Conservation (phyloP, 2,113 vertebrate genomes). For the Perccottus glenii region DNA sequence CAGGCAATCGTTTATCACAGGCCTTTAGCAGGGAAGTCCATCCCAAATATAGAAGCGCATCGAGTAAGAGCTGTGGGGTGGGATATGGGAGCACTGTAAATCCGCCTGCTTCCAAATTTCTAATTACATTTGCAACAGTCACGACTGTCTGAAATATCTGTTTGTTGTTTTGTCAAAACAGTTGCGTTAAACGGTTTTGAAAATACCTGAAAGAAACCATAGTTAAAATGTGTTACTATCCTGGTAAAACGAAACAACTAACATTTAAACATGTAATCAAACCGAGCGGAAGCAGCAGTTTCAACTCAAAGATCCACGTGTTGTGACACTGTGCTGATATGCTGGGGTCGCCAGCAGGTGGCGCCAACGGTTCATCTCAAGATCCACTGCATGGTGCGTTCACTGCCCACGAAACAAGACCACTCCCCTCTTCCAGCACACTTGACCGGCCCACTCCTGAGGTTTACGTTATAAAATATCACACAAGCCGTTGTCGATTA, state of each 20-base stretch:
- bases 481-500: constrained; percentile 1
- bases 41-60: constrained; percentile 17
- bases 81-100: constrained; percentile 66
- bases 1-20: constrained; percentile 14
- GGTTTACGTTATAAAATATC: constrained; percentile 5
- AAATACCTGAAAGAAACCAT: no score
- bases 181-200: background rate
- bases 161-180: constrained; percentile 80
- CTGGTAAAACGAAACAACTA: background rate
- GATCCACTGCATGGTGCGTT: constrained; percentile 25
- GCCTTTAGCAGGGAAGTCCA: background rate
- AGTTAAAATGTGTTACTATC: no score
- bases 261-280: background rate
- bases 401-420: constrained; percentile 9
- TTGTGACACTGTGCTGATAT: constrained; percentile 14
- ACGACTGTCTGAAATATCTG: constrained; percentile 86
- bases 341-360: constrained; percentile 82
- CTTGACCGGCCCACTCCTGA: constrained; percentile 3
- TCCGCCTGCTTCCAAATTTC: constrained; percentile 89
- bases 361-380: constrained; percentile 81
- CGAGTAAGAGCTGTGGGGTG: constrained; percentile 53
- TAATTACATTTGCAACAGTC: constrained; percentile 98
- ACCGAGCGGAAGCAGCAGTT: no score
- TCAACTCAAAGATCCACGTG: no score
- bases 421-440: constrained; percentile 9